Percentiles rank a stretch among this genome's conserved stretches.
These are phyloP conservation scores for Scolanthus callimorphus DNA, from an alignment of 92 coral and sea anemone species.

Conservation along the genomic window DNA sequence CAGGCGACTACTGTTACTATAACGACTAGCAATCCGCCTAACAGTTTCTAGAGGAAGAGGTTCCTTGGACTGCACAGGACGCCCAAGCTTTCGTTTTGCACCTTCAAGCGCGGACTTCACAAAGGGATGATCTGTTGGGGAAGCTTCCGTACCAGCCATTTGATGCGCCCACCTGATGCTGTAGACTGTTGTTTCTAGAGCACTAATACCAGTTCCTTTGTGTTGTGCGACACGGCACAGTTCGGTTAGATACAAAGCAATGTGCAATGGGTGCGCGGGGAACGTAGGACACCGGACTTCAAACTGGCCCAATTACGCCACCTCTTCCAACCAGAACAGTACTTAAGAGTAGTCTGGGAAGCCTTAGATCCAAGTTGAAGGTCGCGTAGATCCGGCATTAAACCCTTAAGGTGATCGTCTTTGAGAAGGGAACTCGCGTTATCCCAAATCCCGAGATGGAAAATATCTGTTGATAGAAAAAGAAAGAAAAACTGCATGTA, in stretches of 20 bases:
- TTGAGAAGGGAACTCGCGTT: no score
- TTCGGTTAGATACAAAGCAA: conserved; percentile 30
- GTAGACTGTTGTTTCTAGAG: conserved; percentile 13
- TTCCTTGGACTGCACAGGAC: conserved; percentile 35
- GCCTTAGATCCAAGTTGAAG: conserved; percentile 34
- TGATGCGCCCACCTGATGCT: conserved; percentile 23
- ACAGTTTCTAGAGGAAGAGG: conserved; percentile 20
- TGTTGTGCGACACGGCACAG: conserved; percentile 7
- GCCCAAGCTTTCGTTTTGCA: conserved; percentile 27
- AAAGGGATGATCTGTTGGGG: conserved; percentile 23
- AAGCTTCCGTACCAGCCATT: conserved; percentile 13
- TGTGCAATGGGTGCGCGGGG: conserved; percentile 27
- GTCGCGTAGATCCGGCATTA: conserved; percentile 11
- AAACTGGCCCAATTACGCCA: conserved; percentile 24
- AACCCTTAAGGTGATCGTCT: neutral
- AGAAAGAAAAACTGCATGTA: no score
- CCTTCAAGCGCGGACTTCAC: conserved; percentile 37
- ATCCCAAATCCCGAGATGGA: no score
- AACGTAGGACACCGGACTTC: conserved; percentile 26
- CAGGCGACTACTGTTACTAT: conserved; percentile 18
- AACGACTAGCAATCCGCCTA: conserved; percentile 8
- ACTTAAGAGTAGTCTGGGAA: conserved; percentile 20
- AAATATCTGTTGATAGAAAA: no score
- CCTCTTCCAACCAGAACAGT: conserved; percentile 19
- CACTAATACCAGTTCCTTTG: conserved; percentile 19